Evolutionary conservation across 2,797 vertebrate genomes (phyloP).

Genomic region (Paratrypauchen microcephalus): DNA sequence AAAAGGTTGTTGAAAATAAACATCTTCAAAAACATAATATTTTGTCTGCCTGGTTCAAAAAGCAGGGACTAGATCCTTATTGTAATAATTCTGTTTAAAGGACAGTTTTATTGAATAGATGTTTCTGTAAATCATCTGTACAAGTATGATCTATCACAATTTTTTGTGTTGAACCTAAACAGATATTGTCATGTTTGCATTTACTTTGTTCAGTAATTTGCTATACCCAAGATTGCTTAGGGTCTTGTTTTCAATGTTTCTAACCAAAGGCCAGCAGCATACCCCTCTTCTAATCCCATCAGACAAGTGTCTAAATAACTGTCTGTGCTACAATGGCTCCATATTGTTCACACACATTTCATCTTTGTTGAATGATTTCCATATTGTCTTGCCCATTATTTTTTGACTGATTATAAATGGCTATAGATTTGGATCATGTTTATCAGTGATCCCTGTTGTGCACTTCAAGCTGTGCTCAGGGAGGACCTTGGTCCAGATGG

Average conservation of each 20-base stretch:
- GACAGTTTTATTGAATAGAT: background rate
- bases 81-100: no score
- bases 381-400: background rate
- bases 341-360: background rate
- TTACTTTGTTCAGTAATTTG: background rate
- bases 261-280: background rate
- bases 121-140: background rate
- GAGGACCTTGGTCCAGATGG: constrained; percentile 67
- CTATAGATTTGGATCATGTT: background rate
- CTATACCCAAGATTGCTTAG: no score
- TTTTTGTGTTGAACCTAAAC: background rate
- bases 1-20: background rate
- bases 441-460: constrained; percentile 22
- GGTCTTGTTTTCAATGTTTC: background rate
- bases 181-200: background rate
- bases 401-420: background rate
- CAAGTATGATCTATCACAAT: background rate
- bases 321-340: background rate
- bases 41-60: background rate
- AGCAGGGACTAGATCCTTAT: no score
- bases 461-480: constrained; percentile 61
- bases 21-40: background rate
- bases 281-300: background rate
- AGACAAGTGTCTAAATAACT: background rate
- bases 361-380: background rate